A percentile compares a stretch with the other conserved stretches of the same genome.
Evolutionary conservation across 2,888 invertebrate species (phyloP).

Genomic region (Choristoneura rosaceana): DNA sequence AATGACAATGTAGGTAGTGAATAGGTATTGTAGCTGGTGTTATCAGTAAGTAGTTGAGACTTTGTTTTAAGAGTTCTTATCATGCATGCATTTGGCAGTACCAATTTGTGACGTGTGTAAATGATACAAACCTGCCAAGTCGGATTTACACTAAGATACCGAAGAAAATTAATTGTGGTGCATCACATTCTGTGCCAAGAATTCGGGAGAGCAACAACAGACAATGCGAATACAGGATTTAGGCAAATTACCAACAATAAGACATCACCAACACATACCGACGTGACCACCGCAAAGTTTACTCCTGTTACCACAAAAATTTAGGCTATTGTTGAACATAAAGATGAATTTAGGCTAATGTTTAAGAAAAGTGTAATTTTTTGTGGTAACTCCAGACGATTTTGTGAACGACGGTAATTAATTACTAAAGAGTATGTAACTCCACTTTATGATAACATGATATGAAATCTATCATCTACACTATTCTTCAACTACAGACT

Average conservation of each 20-base stretch:
- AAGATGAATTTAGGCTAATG: too few species aligned
- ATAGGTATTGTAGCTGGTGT: neutral
- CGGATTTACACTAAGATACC: slow-evolving; percentile 9
- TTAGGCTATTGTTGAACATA: too few species aligned
- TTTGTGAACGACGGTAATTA: too few species aligned
- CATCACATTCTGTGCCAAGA: slow-evolving; percentile 30
- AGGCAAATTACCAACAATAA: slow-evolving; percentile 9
- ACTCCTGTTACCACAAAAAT: too few species aligned
- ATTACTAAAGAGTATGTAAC: neutral
- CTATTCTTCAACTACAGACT: neutral
- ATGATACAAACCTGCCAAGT: neutral
- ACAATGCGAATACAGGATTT: slow-evolving; percentile 25
- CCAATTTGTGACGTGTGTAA: neutral
- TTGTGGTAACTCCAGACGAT: too few species aligned
- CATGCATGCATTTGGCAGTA: slow-evolving; percentile 5
- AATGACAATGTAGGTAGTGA: neutral
- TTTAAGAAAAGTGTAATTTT: too few species aligned
- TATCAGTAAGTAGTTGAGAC: neutral
- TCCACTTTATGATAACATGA: neutral
- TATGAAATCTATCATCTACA: neutral
- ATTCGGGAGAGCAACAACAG: slow-evolving; percentile 20
- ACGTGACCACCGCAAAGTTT: neutral
- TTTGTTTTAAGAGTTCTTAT: neutral
- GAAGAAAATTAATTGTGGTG: slow-evolving; percentile 15
- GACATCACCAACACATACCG: neutral